These are phyloP conservation scores for Phlogophora meticulosa DNA, from an alignment of 2,888 invertebrate genomes.

Conservation along the genomic window DNA sequence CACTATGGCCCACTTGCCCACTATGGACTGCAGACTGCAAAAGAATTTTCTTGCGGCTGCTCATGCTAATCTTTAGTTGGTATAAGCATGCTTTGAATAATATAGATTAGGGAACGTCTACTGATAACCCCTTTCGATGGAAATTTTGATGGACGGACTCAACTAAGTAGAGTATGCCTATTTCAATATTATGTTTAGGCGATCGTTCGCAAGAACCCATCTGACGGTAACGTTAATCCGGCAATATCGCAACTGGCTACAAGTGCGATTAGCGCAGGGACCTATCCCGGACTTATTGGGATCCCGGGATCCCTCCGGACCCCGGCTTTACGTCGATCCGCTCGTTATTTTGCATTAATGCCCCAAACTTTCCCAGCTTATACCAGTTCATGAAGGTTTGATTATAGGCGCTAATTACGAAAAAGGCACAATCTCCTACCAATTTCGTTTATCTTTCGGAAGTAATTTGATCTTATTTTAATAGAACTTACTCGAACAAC, in stretches of 20 bases:
- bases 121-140: conserved; percentile 9
- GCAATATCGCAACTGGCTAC: conserved; percentile 79
- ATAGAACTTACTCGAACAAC: conserved; percentile 5
- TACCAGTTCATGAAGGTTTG: conserved; percentile 82
- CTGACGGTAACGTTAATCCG: conserved; percentile 73
- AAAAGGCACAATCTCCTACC: conserved; percentile 66
- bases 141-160: conserved; percentile 9
- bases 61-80: not conserved
- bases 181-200: conserved; percentile 14
- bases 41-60: no score
- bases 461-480: conserved; percentile 28
- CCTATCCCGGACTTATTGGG: conserved; percentile 77
- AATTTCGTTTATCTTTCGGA: conserved; percentile 53
- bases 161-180: not conserved
- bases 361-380: conserved; percentile 82
- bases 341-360: conserved; percentile 87
- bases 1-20: no score
- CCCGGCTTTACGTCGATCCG: conserved; percentile 79
- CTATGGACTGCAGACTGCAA: no score
- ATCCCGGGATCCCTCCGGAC: conserved; percentile 72
- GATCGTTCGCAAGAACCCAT: conserved; percentile 30
- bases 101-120: not conserved
- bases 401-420: conserved; percentile 78
- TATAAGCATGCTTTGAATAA: conserved; percentile 18
- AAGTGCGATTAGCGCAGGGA: conserved; percentile 79